Base-by-base conservation (phyloP, 2,113 vertebrate species). In the Athene cunicularia region DNA sequence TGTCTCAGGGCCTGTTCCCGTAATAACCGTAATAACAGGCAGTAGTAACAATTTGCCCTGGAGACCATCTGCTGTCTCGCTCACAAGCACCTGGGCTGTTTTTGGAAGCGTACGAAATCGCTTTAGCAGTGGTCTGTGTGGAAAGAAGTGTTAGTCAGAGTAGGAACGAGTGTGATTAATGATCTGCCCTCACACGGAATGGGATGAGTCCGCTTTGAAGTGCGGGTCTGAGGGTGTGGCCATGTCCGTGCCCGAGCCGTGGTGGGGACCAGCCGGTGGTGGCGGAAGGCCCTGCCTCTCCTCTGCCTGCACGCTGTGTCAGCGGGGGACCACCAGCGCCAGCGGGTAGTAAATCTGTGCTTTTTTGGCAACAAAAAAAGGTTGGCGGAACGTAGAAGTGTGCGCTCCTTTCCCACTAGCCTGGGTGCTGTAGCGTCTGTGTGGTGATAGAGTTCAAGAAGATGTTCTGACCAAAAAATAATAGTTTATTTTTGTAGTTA, bases 301-400 rank as follows among this genome's bases (percentile, higher is more conserved):
- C n/a, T 14, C 9, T 19, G 19, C 49, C 0, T 6, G 30, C 58
- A 9, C 56, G 0, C 52, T 1, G 33, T 8, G 45, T 8, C 35
- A 14, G 0, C 30, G 62, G 4, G 14, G 9, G 84, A 23, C 47
- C 55, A 8, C 21, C 71, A 22, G 56, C 3, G 12, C n/a, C 67
- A 16, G 67, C 4, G 72, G 45, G 5, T 2, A 15, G 11, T 8
- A 4, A 30, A 27, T 17, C 20, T 6, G 11, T 45, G 7, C n/a
- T n/a, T 14, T 14, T 71, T 72, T 13, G 32, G 56, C 47, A 49
- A n/a, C 41, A 18, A 63, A 59, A 24, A 27, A 15, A 10, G 5
- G 52, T 59, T 72, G 28, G 28, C n/a, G 27, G 75, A 7, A 21
- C 11, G 58, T 37, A 24, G 39, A 33, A 62, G 19, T 7, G 11